These are phyloP conservation scores for Apotomis betuletana DNA, from an alignment of 2,888 invertebrate genomes.

Conservation along the genomic window DNA sequence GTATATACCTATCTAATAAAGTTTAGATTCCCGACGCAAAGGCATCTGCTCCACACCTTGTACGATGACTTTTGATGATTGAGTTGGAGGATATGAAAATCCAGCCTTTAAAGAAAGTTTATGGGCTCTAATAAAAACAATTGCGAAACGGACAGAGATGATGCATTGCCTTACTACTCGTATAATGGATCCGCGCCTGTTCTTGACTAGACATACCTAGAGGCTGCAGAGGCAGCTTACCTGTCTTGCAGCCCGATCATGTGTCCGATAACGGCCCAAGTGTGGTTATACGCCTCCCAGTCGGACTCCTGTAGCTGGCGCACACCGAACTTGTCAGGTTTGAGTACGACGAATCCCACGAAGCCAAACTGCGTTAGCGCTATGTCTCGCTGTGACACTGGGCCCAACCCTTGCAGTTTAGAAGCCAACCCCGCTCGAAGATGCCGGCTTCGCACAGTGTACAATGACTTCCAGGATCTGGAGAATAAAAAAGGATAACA, in stretches of 20 bases:
- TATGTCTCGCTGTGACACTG: conserved; percentile 92
- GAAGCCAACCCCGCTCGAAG: conserved; percentile 83
- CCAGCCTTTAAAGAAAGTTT: no score
- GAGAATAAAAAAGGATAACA: conserved; percentile 35
- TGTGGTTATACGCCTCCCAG: conserved; percentile 89
- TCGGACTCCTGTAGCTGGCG: conserved; percentile 84
- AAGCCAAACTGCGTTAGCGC: conserved; percentile 94
- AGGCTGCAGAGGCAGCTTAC: conserved; percentile 61
- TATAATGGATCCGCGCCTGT: no score
- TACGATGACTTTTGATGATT: no score
- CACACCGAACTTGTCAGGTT: conserved; percentile 86
- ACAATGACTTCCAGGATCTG: conserved; percentile 88
- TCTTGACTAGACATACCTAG: background rate
- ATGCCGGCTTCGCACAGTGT: conserved; percentile 87
- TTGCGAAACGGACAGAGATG: no score
- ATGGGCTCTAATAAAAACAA: no score
- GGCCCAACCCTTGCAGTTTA: conserved; percentile 72
- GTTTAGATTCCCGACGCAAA: no score
- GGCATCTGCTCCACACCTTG: no score
- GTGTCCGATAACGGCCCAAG: conserved; percentile 93
- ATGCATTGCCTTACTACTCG: no score
- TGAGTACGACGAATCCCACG: conserved; percentile 88
- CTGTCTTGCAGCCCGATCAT: conserved; percentile 92
- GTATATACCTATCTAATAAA: no score
- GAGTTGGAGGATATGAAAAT: no score